Base-by-base conservation (phyloP, 2,113 vertebrate genomes). In the Nipponia nippon region DNA sequence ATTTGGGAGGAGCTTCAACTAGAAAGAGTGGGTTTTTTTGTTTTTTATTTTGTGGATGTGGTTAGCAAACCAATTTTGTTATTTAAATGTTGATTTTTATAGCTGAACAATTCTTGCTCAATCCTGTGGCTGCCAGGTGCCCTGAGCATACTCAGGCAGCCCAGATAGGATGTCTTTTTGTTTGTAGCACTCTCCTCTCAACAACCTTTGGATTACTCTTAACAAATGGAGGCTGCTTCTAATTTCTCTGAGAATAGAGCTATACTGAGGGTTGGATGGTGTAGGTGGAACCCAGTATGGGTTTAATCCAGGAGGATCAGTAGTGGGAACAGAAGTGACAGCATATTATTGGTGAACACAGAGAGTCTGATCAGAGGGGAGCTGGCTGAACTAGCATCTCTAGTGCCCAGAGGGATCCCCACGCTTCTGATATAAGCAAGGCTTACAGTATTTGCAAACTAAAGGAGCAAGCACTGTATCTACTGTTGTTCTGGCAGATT, bases 191-290 rank as follows among this genome's bases (percentile, higher is more conserved):
- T 83, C 11, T 49, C 23, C 22, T 90, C 36, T 56, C 1, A 1
- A 11, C 36, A 87, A 0, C 34, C 44, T 89, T 71, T 34, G 89
- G 36, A 40, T 77, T 67, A 49, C 22, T 78, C 32, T 38, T 78
- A 34, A 26, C 10, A 81, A 81, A n/a, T 34, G 36, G 78, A 86
- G 55, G 25, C 27, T 66, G 50, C 42, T 86, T 47, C 18, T 71
- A 4, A 29, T 92, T 81, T 61, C 56, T 50, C n/a, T 83, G 70
- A 29, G 49, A 59, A 16, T 55, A 40, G 65, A 92, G 23, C 18
- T 66, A 0, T 65, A 13, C 15, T 0, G 0, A 49, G 69, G 14
- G 40, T 16, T 40, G 44, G 58, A 11, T 78, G 80, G 20, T 55
- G 26, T 11, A 63, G 50, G 13, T 80, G 17, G 49, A 42, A 77